Evolutionary conservation across 2,888 invertebrate species (phyloP), one percentile per base, ranked within the genome.

Genomic region (Lepidonotus clava): DNA sequence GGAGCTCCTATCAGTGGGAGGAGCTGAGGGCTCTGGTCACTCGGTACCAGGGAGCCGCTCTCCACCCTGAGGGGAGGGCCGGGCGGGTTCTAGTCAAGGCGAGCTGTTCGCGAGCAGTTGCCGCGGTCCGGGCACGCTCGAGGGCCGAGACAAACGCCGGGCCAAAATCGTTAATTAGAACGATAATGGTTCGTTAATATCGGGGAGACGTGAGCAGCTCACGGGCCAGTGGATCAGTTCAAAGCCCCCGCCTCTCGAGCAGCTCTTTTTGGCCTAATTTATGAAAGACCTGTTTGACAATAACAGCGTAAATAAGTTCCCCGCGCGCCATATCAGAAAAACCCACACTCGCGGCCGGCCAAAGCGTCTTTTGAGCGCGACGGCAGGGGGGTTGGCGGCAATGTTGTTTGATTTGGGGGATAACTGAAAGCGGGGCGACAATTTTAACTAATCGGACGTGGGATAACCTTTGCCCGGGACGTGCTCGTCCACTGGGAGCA

Each of bases 181-280:
- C 56, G 56, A 66, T 84, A 84, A 84, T 40, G 67, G 66, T 66
- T 40, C n/a, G 66, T 84, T 84, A 84, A 84, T 84, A 66, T 41
- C n/a, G 41, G 14, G 38, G 28, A 40, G 21, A 84, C 84, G 84
- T 84, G 84, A 66, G 61, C 36, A 8, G n/a, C 66, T 61, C 40
- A 41, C 41, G 56, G 84, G 38, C n/a, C 40, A 40, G 84, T 56
- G 66, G 84, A 84, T 84, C 84, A 84, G 84, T 32, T 51, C 80
- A 80, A 80, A 80, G 46, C 80, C 32, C 46, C 80, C 28, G 41
- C 80, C 80, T 6, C 51, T 21, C 40, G 80, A 80, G 80, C 80
- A 80, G 80, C 80, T 46, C 80, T 46, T 80, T 80, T 46, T 46
- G 80, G 51, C 80, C 80, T 51, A 80, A 80, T 80, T 80, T 80